These are phyloP conservation scores for Ptiloglossa arizonensis DNA, from an alignment of 1,140 invertebrate species.

Conservation along the genomic window DNA sequence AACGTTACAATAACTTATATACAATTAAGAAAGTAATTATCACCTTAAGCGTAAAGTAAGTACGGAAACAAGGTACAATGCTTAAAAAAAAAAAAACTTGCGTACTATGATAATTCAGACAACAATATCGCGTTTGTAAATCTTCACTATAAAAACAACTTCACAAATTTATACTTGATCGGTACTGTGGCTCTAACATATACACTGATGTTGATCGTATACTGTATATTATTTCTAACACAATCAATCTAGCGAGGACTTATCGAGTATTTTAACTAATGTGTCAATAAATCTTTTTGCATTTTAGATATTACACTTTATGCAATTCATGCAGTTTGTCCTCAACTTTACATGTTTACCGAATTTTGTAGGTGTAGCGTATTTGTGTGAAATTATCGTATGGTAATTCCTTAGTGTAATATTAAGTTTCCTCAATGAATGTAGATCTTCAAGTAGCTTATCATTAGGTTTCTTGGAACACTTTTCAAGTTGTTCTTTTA, in stretches of 20 bases:
- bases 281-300: background rate
- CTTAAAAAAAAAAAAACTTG: constrained; percentile 13
- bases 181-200: background rate
- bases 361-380: constrained; percentile 13
- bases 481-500: background rate
- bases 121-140: constrained; percentile 31
- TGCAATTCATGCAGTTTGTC: constrained; percentile 6
- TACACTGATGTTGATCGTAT: constrained; percentile 29
- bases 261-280: constrained; percentile 3
- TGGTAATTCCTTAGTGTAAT: constrained; percentile 9
- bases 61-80: constrained; percentile 31
- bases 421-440: constrained; percentile 5
- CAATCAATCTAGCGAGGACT: constrained; percentile 15
- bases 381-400: constrained; percentile 16
- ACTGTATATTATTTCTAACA: constrained; percentile 36
- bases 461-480: background rate
- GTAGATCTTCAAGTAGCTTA: background rate
- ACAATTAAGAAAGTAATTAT: constrained; percentile 34
- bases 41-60: constrained; percentile 40
- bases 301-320: constrained; percentile 18
- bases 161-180: constrained; percentile 22
- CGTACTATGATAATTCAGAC: constrained; percentile 16
- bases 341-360: background rate
- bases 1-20: constrained; percentile 44
- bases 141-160: constrained; percentile 16